Conservation (phyloP, 2,888 invertebrate species). For the Luffia ferchaultella region DNA sequence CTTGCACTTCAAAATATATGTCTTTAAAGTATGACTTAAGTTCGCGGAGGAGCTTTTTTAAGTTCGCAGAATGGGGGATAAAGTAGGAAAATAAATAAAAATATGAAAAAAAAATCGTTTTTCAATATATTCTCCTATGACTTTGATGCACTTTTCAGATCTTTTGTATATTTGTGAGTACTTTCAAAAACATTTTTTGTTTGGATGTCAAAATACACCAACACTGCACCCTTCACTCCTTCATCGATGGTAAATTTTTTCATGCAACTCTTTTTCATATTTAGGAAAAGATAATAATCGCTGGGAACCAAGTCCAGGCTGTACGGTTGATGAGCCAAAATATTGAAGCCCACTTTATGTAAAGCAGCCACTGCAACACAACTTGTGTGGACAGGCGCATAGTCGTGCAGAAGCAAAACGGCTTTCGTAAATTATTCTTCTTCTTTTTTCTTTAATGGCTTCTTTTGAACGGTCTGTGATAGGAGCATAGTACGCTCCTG, state of each 20-base stretch:
- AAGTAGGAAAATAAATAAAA: neutral
- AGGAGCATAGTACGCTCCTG: neutral
- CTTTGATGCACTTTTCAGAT: neutral
- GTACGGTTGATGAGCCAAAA: neutral
- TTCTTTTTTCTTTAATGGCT: no score
- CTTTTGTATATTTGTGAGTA: no score
- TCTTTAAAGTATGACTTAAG: neutral
- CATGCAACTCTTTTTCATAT: neutral
- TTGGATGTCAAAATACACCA: no score
- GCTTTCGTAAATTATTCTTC: no score
- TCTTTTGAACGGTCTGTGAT: no score
- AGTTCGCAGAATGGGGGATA: neutral
- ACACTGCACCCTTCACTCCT: no score
- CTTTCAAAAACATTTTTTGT: no score
- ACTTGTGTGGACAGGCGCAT: no score
- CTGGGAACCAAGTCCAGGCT: neutral
- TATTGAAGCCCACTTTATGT: no score
- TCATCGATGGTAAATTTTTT: no score
- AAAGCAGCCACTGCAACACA: no score
- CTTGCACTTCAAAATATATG: neutral
- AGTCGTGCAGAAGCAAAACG: no score
- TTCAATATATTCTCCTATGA: slow-evolving; percentile 1
- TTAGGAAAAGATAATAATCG: neutral
- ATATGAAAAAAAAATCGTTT: neutral
- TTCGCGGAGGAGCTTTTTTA: neutral